These are phyloP conservation scores for Paramormyrops hopkinsi DNA, from an alignment of 2,797 vertebrate species.

Conservation along the genomic window DNA sequence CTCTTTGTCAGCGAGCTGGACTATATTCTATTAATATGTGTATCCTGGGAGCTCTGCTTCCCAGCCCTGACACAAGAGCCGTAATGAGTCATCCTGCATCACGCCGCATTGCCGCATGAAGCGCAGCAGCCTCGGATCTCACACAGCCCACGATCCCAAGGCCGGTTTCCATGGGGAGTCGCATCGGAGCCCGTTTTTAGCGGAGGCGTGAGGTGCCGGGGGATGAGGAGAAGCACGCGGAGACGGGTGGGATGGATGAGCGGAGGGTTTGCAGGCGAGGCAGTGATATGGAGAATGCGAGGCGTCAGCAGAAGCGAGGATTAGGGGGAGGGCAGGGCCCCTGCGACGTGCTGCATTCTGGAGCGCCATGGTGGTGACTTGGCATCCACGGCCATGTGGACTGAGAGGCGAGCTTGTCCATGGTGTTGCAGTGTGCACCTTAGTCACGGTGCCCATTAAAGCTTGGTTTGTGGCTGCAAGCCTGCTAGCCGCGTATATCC, in stretches of 20 bases:
- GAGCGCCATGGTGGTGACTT: not conserved
- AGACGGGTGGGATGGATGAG: not conserved
- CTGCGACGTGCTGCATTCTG: not conserved
- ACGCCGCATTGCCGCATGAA: not conserved
- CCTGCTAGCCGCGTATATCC: not conserved
- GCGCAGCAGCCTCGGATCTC: not conserved
- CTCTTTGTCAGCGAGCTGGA: not conserved
- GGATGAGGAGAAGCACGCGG: not conserved
- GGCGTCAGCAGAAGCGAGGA: not conserved
- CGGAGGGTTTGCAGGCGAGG: not conserved
- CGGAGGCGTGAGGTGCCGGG: not conserved
- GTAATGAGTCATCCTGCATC: constrained; percentile 13
- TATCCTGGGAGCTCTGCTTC: not conserved
- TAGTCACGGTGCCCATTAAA: not conserved
- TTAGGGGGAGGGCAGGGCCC: not conserved
- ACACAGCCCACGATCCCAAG: not conserved
- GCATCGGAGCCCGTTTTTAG: not conserved
- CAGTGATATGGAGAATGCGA: not conserved
- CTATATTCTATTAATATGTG: constrained; percentile 9
- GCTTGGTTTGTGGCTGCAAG: not conserved
- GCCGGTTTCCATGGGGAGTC: not conserved
- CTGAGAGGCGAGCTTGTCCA: not conserved
- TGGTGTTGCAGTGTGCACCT: not conserved
- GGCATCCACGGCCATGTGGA: not conserved
- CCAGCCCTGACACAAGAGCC: not conserved